Conservation (phyloP, 2,888 invertebrate species). For the Lathronympha strigana region DNA sequence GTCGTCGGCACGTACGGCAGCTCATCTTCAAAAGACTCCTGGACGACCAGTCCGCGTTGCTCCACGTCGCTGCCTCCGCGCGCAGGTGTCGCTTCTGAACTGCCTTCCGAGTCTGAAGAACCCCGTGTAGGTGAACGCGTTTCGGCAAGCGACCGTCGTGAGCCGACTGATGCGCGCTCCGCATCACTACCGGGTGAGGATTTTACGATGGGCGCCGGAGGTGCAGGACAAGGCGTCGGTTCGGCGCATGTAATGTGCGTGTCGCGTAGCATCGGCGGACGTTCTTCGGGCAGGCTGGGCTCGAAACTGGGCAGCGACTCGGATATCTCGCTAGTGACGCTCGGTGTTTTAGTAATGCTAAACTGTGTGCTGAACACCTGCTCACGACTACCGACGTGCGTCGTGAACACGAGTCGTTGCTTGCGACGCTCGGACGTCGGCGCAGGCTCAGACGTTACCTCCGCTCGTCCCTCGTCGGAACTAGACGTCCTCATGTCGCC, state of each 20-base stretch:
- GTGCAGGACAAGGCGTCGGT: constrained; percentile 34
- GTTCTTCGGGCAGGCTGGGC: constrained; percentile 84
- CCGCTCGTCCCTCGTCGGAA: constrained; percentile 34
- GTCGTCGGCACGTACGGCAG: constrained; percentile 96
- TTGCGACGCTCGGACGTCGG: constrained; percentile 49
- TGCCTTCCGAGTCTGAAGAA: constrained; percentile 90
- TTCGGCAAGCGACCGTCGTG: constrained; percentile 47
- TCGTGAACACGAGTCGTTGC: constrained; percentile 86
- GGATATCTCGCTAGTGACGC: constrained; percentile 85
- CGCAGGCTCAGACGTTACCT: constrained; percentile 32
- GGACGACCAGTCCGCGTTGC: constrained; percentile 87
- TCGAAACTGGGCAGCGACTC: constrained; percentile 77
- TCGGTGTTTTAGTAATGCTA: constrained; percentile 86
- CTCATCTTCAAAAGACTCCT: constrained; percentile 94
- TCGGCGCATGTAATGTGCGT: constrained; percentile 46
- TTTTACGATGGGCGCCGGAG: constrained; percentile 36
- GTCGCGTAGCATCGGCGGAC: constrained; percentile 45
- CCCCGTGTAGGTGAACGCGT: constrained; percentile 56
- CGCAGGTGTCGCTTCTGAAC: constrained; percentile 80
- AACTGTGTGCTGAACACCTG: constrained; percentile 88
- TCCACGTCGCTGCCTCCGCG: constrained; percentile 85
- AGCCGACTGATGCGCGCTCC: constrained; percentile 43
- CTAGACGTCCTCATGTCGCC: constrained; percentile 38
- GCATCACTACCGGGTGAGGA: constrained; percentile 13
- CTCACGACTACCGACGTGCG: constrained; percentile 87